Evolutionary conservation across 2,888 invertebrate genomes (phyloP).

Genomic region (Cryptophagus acutangulus): DNA sequence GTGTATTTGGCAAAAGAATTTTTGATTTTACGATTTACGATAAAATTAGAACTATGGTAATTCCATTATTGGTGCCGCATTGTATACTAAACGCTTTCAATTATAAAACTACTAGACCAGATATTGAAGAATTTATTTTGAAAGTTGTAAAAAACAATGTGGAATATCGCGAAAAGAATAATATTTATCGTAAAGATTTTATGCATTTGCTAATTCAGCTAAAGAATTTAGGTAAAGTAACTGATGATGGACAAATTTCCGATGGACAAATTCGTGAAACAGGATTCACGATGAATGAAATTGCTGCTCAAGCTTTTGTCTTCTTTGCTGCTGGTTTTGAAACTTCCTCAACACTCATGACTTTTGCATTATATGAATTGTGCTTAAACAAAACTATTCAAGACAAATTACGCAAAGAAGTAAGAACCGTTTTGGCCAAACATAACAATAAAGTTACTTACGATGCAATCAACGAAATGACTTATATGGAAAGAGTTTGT

Average conservation of each 20-base stretch:
- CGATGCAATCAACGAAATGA: constrained; percentile 20
- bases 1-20: constrained; percentile 7
- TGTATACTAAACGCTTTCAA: neutral
- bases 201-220: constrained; percentile 12
- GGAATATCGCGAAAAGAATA: constrained; percentile 10
- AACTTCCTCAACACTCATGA: constrained; percentile 23
- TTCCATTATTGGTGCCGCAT: neutral
- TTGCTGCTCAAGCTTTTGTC: constrained; percentile 21
- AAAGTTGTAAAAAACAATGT: constrained; percentile 9
- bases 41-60: constrained; percentile 12
- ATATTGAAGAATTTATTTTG: constrained; percentile 9
- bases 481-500: constrained; percentile 18
- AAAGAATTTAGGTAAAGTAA: constrained; percentile 35
- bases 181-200: constrained; percentile 10
- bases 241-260: constrained; percentile 16
- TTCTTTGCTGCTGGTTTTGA: constrained; percentile 26
- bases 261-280: constrained; percentile 4
- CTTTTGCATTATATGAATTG: constrained; percentile 21
- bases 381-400: constrained; percentile 17
- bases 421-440: constrained; percentile 12
- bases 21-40: too few species aligned
- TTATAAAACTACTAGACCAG: neutral
- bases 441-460: constrained; percentile 17
- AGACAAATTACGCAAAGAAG: constrained; percentile 16
- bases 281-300: constrained; percentile 15